Percentiles rank a stretch among this genome's conserved stretches.
Evolutionary conservation across 2,113 vertebrate species (phyloP).

Genomic region (Cheilinus undulatus): DNA sequence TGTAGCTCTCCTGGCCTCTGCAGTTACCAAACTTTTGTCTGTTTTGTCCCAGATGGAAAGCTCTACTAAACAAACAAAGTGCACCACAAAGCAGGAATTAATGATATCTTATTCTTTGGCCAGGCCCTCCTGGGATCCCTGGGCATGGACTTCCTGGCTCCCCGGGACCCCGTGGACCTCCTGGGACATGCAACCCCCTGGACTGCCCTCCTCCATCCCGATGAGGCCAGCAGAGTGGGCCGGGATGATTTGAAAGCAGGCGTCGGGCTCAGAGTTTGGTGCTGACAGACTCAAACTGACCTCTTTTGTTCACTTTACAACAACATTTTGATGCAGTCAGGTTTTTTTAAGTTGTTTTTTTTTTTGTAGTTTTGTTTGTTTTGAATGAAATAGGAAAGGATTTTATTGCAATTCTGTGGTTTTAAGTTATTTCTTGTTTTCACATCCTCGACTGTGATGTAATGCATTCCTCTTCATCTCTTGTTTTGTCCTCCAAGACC

Average conservation of each 20-base stretch:
- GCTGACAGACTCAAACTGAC: constrained; percentile 54
- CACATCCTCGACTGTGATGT: constrained; percentile 72
- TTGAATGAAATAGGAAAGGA: constrained; percentile 45
- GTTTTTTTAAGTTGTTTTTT: constrained; percentile 25
- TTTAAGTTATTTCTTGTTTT: constrained; percentile 62
- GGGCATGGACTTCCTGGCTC: constrained; percentile 84
- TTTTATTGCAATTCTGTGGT: constrained; percentile 39
- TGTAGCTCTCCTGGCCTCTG: too few relatives aligned
- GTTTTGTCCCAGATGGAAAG: constrained; percentile 28
- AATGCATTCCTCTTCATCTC: constrained; percentile 80
- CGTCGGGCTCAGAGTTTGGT: constrained; percentile 48
- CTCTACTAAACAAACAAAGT: constrained; percentile 23
- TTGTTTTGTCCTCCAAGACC: constrained; percentile 66
- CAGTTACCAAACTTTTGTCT: too few relatives aligned
- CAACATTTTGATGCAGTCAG: constrained; percentile 48
- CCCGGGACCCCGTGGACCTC: constrained; percentile 87
- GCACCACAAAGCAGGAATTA: constrained; percentile 25
- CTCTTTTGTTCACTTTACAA: constrained; percentile 49
- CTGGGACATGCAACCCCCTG: constrained; percentile 88
- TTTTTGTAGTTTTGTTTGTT: constrained; percentile 54
- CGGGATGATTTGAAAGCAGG: constrained; percentile 19
- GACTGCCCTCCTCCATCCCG: constrained; percentile 86
- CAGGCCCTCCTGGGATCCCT: constrained; percentile 84
- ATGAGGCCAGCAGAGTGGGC: constrained; percentile 76
- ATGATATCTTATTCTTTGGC: constrained; percentile 56